A percentile compares a stretch with the other conserved stretches of the same genome.
phyloP scores from a whole-genome alignment of 2,888 invertebrate genomes.

The Oligia latruncula region DNA sequence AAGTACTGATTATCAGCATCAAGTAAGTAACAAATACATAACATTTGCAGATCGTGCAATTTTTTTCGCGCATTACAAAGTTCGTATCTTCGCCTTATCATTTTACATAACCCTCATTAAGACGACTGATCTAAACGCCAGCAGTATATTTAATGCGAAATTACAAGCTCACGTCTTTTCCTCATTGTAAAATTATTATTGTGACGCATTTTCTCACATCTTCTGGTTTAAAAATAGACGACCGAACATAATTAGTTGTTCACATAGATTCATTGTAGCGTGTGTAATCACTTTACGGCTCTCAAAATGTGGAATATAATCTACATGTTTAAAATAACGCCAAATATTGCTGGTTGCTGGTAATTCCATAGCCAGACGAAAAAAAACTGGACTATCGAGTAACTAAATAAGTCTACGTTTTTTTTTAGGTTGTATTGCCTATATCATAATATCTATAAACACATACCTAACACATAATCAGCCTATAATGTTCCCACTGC shows the following conservation, averaged over 20 bases:
- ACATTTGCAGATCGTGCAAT: background rate
- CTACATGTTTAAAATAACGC: background rate
- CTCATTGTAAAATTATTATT: conserved; percentile 46
- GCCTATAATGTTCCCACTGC: too few relatives aligned
- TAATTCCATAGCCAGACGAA: background rate
- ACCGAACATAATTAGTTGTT: conserved; percentile 30
- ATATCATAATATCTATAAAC: background rate
- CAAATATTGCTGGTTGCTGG: background rate
- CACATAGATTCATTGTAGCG: conserved; percentile 30
- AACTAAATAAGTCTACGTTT: background rate
- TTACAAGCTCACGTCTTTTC: conserved; percentile 52
- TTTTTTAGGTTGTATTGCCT: background rate
- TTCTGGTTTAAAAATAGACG: conserved; percentile 41
- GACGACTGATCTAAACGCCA: conserved; percentile 38
- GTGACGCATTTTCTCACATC: conserved; percentile 34
- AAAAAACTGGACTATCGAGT: background rate
- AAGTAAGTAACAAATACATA: background rate
- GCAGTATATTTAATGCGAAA: conserved; percentile 39
- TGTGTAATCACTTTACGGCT: conserved; percentile 21
- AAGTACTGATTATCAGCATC: background rate
- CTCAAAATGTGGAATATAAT: conserved; percentile 7
- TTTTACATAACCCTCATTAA: conserved; percentile 47
- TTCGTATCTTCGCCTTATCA: background rate
- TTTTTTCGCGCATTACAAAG: conserved; percentile 1
- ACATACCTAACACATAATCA: too few relatives aligned